These are phyloP conservation scores for Rhinopomastus cyanomelas DNA, from an alignment of 2,113 vertebrate species.

Conservation along the genomic window DNA sequence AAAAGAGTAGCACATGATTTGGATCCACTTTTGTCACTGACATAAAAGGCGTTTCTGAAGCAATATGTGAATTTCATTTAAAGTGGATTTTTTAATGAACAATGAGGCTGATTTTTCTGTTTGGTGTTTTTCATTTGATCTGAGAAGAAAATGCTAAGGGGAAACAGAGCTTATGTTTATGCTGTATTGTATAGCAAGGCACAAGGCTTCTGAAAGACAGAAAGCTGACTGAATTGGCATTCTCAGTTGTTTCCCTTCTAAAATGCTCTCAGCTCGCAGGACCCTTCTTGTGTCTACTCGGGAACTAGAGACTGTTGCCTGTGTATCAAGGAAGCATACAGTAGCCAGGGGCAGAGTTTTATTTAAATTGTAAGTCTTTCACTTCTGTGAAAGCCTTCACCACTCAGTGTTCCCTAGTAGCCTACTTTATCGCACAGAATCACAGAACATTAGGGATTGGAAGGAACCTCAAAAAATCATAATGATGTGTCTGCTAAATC, in stretches of 20 bases:
- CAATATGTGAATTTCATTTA: background rate
- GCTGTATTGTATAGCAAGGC: background rate
- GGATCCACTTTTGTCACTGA: background rate
- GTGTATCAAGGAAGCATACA: background rate
- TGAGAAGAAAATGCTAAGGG: background rate
- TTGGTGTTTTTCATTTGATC: background rate
- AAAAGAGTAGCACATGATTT: background rate
- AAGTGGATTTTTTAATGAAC: background rate
- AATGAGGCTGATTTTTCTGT: background rate
- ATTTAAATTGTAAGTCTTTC: too few relatives aligned
- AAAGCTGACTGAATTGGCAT: constrained; percentile 15
- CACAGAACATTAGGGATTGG: too few relatives aligned
- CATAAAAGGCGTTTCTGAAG: background rate
- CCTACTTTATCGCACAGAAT: too few relatives aligned
- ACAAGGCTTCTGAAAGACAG: background rate
- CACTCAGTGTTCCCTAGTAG: background rate
- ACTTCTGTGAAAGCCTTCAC: background rate
- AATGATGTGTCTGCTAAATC: constrained; percentile 54
- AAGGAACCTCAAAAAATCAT: too few relatives aligned
- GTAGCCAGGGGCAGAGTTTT: background rate
- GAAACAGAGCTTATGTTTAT: background rate
- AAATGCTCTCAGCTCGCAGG: background rate
- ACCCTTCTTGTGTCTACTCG: background rate
- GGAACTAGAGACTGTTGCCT: constrained; percentile 12
- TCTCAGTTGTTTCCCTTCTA: constrained; percentile 2